Percentiles rank a stretch among this genome's conserved stretches.
Conservation (phyloP, 2,797 vertebrate species). For the Muscicapa comitata region DNA sequence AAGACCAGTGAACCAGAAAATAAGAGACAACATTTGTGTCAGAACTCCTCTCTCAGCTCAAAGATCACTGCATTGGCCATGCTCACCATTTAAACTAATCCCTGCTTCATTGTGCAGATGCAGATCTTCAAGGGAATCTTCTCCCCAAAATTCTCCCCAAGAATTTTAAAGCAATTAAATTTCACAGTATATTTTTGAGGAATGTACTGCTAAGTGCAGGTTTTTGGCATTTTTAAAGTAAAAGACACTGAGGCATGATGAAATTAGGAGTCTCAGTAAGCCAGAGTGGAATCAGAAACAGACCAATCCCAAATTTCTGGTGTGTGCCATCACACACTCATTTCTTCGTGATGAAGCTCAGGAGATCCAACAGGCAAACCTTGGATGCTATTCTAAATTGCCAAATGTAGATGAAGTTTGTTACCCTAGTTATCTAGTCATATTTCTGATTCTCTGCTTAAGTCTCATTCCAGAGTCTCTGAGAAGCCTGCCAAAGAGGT, state of each 20-base stretch:
- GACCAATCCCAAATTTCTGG: not conserved
- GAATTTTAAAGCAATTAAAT: not conserved
- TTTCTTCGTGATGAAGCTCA: not conserved
- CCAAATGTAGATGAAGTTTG: not conserved
- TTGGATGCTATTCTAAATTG: not conserved
- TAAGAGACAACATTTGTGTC: not conserved
- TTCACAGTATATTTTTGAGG: not conserved
- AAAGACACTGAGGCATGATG: not conserved
- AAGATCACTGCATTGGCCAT: not conserved
- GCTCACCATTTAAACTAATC: not conserved
- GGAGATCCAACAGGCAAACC: not conserved
- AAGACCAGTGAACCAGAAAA: not conserved
- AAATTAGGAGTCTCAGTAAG: not conserved
- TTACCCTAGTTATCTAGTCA: not conserved
- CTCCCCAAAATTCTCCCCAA: not conserved
- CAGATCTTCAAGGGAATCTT: not conserved
- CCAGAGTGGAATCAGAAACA: not conserved
- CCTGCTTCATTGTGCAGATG: not conserved
- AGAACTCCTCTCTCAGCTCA: not conserved
- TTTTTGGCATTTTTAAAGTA: fast-evolving
- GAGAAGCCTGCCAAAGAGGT: too few relatives aligned
- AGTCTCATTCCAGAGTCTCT: too few relatives aligned
- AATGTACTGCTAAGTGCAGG: not conserved
- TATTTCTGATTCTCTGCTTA: not conserved
- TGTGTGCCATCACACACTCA: not conserved